These are phyloP conservation scores for Brachypteracias leptosomus DNA, from an alignment of 2,113 vertebrate genomes.

Conservation along the genomic window DNA sequence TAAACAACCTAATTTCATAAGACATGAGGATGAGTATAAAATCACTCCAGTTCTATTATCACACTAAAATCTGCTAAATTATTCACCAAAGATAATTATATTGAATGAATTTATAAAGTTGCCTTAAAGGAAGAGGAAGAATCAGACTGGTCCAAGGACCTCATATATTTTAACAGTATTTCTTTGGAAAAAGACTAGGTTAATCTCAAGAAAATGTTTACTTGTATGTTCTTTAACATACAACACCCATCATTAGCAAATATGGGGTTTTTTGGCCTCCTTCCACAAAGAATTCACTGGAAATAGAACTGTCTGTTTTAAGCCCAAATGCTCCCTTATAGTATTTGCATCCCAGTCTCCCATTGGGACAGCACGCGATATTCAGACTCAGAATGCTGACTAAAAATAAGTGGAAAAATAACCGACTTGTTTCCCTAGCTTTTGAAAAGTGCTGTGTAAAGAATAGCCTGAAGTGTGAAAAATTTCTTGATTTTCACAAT, in stretches of 20 bases:
- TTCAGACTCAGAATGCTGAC: neutral
- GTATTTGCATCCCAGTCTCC: neutral
- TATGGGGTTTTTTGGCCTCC: neutral
- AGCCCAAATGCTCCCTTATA: neutral
- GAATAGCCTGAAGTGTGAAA: neutral
- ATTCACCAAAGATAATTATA: neutral
- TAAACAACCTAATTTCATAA: neutral
- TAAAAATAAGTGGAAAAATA: neutral
- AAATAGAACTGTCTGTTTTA: neutral
- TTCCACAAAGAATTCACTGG: neutral
- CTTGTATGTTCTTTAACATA: neutral
- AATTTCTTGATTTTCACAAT: neutral
- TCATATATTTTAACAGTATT: neutral
- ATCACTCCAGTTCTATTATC: neutral
- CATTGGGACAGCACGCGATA: neutral
- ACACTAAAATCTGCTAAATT: neutral
- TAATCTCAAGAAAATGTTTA: neutral
- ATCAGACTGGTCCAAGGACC: neutral
- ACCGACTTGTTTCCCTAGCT: neutral
- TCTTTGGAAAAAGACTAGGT: neutral
- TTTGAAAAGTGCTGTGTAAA: neutral
- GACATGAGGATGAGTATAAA: neutral
- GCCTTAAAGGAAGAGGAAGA: neutral
- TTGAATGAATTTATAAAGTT: neutral
- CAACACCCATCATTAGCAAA: neutral